phyloP scores from a whole-genome alignment of 2,113 vertebrate genomes.

The Lycocorax pyrrhopterus region DNA sequence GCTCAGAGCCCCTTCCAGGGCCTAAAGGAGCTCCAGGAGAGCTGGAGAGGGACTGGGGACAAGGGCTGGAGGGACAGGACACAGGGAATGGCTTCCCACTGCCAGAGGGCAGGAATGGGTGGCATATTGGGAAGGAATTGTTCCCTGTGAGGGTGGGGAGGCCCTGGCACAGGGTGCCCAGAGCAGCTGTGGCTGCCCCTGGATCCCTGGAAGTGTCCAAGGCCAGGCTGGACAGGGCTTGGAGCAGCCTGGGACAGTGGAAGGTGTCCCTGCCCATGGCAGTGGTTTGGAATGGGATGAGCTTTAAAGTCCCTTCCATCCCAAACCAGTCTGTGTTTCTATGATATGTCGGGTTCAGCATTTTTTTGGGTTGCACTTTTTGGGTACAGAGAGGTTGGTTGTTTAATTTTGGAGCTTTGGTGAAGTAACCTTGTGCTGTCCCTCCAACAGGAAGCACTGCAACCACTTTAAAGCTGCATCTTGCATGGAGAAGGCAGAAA shows the following conservation, averaged over 20 bases:
- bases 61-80: neutral
- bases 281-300: neutral
- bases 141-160: rapidly evolving
- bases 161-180: neutral
- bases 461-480: neutral
- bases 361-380: neutral
- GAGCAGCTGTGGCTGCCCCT: neutral
- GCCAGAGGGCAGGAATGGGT: rapidly evolving
- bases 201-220: rapidly evolving
- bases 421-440: neutral
- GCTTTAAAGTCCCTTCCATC: neutral
- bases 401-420: neutral
- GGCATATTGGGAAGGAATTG: rapidly evolving
- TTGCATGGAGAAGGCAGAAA: neutral
- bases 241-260: rapidly evolving
- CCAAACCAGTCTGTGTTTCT: neutral
- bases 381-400: neutral
- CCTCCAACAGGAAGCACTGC: neutral
- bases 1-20: rapidly evolving
- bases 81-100: rapidly evolving
- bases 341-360: neutral
- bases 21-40: neutral
- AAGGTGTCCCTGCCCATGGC: neutral
- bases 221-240: rapidly evolving
- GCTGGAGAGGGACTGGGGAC: neutral